Evolutionary conservation across 2,888 invertebrate species (phyloP).

Genomic region (Drosophila pseudotalamancana): DNA sequence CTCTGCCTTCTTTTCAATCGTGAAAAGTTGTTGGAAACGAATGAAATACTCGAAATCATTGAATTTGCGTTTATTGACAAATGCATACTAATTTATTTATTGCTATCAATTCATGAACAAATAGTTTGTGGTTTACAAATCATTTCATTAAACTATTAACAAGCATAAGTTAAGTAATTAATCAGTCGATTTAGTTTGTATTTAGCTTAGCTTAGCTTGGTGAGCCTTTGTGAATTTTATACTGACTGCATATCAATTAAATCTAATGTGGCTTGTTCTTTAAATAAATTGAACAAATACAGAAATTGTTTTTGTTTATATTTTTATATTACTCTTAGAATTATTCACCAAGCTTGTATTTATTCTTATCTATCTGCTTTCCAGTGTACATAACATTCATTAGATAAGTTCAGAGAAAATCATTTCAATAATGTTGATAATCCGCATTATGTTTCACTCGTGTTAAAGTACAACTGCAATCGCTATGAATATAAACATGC

Average conservation of each 20-base stretch:
- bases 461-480: not conserved
- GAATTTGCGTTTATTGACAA: slow-evolving; percentile 14
- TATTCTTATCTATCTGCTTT: not conserved
- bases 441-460: not conserved
- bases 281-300: not conserved
- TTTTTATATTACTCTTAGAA: slow-evolving; percentile 1
- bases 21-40: not conserved
- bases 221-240: slow-evolving; percentile 1
- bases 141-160: slow-evolving; percentile 46
- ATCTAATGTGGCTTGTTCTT: too few species aligned
- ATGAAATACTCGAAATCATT: slow-evolving; percentile 3
- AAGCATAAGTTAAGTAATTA: slow-evolving; percentile 31
- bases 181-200: slow-evolving; percentile 30
- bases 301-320: not conserved
- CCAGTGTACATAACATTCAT: not conserved
- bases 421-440: not conserved
- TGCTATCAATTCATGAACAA: slow-evolving; percentile 27
- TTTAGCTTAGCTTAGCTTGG: slow-evolving; percentile 20
- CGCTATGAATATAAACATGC: not conserved
- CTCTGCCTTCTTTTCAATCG: too few species aligned
- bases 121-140: slow-evolving; percentile 53
- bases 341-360: not conserved
- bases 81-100: slow-evolving; percentile 19
- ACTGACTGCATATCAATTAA: not conserved
- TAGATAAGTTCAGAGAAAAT: slow-evolving; percentile 16